These are phyloP conservation scores for Antennarius striatus DNA, from an alignment of 2,113 vertebrate species.

Conservation along the genomic window DNA sequence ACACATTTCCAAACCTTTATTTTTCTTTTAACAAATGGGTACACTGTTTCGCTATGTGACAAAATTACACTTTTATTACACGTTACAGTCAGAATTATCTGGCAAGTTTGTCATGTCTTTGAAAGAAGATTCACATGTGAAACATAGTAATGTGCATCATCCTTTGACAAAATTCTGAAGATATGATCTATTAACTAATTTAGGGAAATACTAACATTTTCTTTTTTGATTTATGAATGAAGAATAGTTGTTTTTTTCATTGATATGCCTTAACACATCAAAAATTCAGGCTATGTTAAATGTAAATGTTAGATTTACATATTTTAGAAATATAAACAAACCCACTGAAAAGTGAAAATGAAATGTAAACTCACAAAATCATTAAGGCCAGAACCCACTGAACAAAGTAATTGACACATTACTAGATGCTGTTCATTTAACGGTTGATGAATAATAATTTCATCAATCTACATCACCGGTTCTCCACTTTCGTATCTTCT, in stretches of 20 bases:
- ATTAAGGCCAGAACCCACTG: conserved; percentile 54
- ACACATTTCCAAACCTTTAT: conserved; percentile 52
- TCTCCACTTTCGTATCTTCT: neutral
- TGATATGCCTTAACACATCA: neutral
- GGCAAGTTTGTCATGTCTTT: conserved; percentile 46
- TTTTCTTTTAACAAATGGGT: conserved; percentile 56
- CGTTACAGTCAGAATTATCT: conserved; percentile 52
- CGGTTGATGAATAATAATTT: neutral
- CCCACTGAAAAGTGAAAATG: conserved; percentile 36
- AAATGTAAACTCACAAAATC: conserved; percentile 48
- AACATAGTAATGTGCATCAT: conserved; percentile 50
- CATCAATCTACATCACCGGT: conserved; percentile 9
- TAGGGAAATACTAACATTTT: conserved; percentile 32
- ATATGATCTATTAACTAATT: conserved; percentile 39
- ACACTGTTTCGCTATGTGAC: conserved; percentile 62
- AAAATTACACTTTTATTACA: conserved; percentile 62
- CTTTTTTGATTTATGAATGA: conserved; percentile 21
- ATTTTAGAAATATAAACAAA: conserved; percentile 69
- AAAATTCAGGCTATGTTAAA: conserved; percentile 42
- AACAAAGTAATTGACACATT: conserved; percentile 23
- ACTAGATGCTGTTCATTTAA: neutral
- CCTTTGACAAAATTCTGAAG: conserved; percentile 25
- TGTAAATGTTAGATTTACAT: conserved; percentile 56
- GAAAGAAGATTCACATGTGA: conserved; percentile 45
- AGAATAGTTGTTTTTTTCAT: conserved; percentile 4